Evolutionary conservation across 2,888 invertebrate genomes (phyloP).

Genomic region (Hyposoter dolosus): DNA sequence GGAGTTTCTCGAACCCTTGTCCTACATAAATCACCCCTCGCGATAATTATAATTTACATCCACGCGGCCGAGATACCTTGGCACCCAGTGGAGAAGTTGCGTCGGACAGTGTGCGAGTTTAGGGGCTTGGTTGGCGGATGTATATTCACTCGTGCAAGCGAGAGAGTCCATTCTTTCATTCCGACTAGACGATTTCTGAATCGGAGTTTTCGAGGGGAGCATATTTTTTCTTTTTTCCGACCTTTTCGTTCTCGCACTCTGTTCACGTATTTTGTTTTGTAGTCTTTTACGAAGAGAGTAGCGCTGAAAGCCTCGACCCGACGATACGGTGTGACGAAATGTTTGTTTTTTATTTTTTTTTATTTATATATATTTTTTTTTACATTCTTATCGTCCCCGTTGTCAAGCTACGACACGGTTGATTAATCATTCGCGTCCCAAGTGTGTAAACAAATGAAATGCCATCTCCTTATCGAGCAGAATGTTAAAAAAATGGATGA

Average conservation of each 20-base stretch:
- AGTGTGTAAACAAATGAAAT: not conserved
- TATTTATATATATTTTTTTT: not conserved
- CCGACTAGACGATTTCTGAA: not conserved
- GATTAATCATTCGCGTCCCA: slow-evolving; percentile 16
- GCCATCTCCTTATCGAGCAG: not conserved
- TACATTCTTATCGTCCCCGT: slow-evolving; percentile 16
- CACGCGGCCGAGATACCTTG: not conserved
- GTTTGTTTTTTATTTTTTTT: not conserved
- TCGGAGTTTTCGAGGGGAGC: not conserved
- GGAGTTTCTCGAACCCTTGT: slow-evolving; percentile 5
- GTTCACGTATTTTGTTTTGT: slow-evolving; percentile 11
- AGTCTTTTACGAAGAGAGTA: not conserved
- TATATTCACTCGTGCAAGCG: not conserved
- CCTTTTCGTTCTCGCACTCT: slow-evolving; percentile 21
- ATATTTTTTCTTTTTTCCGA: not conserved
- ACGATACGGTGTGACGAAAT: not conserved
- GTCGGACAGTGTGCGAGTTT: not conserved
- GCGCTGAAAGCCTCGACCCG: not conserved
- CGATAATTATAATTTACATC: slow-evolving; percentile 64
- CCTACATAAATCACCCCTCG: slow-evolving; percentile 38
- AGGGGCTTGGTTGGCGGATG: slow-evolving; percentile 12
- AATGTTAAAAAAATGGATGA: not conserved
- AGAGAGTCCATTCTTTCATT: slow-evolving; percentile 11
- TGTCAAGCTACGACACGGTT: slow-evolving; percentile 19
- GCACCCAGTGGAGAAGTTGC: slow-evolving; percentile 10